These are phyloP conservation scores for Aramus guarauna DNA, from an alignment of 2,113 vertebrate genomes.

Conservation along the genomic window DNA sequence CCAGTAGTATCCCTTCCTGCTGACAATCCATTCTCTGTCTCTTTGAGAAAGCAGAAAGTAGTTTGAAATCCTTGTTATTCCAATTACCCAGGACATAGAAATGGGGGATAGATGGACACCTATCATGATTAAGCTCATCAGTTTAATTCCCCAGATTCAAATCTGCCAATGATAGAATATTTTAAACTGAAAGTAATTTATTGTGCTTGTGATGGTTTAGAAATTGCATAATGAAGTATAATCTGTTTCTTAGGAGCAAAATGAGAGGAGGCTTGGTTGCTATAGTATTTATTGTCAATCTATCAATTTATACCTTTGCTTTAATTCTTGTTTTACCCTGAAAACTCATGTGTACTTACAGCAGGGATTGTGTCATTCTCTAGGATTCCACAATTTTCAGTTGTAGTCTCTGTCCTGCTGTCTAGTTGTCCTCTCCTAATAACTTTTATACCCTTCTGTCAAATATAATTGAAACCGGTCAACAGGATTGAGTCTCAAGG, in stretches of 20 bases:
- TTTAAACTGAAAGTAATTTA: not conserved
- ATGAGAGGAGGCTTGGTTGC: not conserved
- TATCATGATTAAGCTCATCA: not conserved
- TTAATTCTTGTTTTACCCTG: not conserved
- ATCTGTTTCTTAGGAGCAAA: not conserved
- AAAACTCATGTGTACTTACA: not conserved
- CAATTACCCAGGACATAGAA: not conserved
- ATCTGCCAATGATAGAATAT: not conserved
- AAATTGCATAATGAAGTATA: not conserved
- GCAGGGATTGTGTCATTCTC: not conserved
- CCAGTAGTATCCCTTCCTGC: not conserved
- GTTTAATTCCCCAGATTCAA: not conserved
- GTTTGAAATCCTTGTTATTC: not conserved
- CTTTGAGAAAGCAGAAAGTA: not conserved
- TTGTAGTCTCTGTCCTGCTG: not conserved
- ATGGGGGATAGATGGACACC: not conserved
- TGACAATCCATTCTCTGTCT: not conserved
- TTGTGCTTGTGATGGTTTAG: not conserved
- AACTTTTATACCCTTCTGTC: not conserved
- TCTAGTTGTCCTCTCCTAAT: not conserved
- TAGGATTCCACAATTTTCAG: not conserved
- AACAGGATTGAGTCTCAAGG: not conserved
- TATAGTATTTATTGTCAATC: not conserved
- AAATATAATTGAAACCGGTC: conserved; percentile 7
- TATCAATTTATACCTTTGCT: not conserved